Base-by-base conservation (phyloP, 2,888 invertebrate species). In the Argyresthia goedartella region DNA sequence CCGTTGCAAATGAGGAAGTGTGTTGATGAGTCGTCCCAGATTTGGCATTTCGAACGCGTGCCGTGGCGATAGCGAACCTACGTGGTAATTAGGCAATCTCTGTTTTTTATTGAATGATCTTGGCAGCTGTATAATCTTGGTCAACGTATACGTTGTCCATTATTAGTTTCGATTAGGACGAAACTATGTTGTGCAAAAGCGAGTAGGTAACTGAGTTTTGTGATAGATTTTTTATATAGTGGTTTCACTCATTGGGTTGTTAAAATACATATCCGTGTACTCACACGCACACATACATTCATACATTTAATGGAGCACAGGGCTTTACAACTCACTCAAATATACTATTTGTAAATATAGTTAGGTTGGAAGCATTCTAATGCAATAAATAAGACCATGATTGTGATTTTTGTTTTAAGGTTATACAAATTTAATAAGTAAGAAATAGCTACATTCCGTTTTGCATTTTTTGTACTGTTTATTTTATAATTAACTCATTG, bases 21-120 rank as follows among this genome's bases (percentile, higher is more conserved):
- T 66, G 75, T 85, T 52, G 78, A 81, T 36, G 81, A 86, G 53
- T 67, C 75, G 36, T 85, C 88, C 52, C 93, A 94, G 71, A 89
- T 90, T 62, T 94, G 93, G 93, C 78, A 80, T 63, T 81, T 93
- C 56, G 90, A 92, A 71, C 67, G 88, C 53, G 89, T 93, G 62
- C 80, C 89, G 65, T 93, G 94, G 94, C 90, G 89, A 60, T 89
- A 59, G 63, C 14, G 44, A 44, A 15, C 25, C 25, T 25, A 4
- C 25, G 25, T 4, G 25, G 2, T 25, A 25, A 2, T 4, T 6
- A 6, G 25, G 25, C 3, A 25, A 25, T 25, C 2, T 25, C 25
- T 25, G n/a, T 25, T 2, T 25, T 25, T 25, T 25, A 25, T 25
- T 25, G n/a, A 25, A 25, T 6, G 25, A 4, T 25, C 25, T 25